Evolutionary conservation across 1,140 invertebrate genomes (phyloP).

Genomic region (Zeugodacus cucurbitae): DNA sequence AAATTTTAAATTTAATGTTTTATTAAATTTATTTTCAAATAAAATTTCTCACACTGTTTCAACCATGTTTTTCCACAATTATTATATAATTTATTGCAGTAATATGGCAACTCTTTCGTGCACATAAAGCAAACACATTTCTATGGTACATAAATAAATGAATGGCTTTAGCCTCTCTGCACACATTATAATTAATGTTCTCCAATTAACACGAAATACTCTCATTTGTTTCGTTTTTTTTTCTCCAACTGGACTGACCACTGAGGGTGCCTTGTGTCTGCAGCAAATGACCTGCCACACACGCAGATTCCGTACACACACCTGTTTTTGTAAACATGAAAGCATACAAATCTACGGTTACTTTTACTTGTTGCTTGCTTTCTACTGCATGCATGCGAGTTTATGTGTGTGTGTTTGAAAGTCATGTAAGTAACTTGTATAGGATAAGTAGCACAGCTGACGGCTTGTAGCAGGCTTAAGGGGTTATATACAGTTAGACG

Average conservation of each 20-base stretch:
- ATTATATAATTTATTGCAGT: not conserved
- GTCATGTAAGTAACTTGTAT: not conserved
- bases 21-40: too few relatives aligned
- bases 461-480: not conserved
- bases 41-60: not conserved
- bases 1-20: too few relatives aligned
- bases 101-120: not conserved
- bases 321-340: not conserved
- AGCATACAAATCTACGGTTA: not conserved
- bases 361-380: not conserved
- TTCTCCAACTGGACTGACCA: not conserved
- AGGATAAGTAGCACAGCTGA: slow-evolving; percentile 3
- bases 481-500: too few relatives aligned
- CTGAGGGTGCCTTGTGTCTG: not conserved
- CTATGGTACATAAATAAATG: not conserved
- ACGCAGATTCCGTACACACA: not conserved
- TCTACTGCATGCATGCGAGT: not conserved
- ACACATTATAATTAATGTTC: slow-evolving; percentile 23
- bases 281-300: not conserved
- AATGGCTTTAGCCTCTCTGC: too few relatives aligned
- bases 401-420: not conserved
- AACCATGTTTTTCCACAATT: not conserved
- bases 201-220: slow-evolving; percentile 16
- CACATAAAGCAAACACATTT: too few relatives aligned
- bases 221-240: slow-evolving; percentile 2